These are phyloP conservation scores for Thalassaphorura encarpata DNA, from an alignment of 1,140 invertebrate species.

Conservation along the genomic window DNA sequence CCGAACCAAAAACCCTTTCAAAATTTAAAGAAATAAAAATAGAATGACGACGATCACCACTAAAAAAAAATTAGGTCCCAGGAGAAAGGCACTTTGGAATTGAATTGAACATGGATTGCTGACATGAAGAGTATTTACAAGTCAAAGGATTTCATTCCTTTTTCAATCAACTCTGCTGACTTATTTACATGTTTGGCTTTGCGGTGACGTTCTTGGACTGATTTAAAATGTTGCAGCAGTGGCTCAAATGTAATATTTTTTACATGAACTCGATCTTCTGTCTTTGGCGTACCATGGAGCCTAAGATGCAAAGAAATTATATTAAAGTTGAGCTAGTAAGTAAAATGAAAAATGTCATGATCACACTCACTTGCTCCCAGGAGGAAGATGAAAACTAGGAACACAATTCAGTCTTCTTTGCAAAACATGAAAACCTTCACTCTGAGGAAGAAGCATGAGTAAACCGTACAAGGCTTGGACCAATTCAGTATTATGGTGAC, in stretches of 20 bases:
- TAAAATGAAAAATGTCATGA: no score
- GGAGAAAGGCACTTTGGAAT: neutral
- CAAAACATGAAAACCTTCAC: slow-evolving; percentile 84
- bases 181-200: slow-evolving; percentile 45
- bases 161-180: slow-evolving; percentile 35
- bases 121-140: neutral
- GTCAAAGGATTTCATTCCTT: slow-evolving; percentile 32
- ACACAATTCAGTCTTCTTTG: slow-evolving; percentile 79
- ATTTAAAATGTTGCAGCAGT: slow-evolving; percentile 52
- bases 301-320: slow-evolving; percentile 12
- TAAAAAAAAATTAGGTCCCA: no score
- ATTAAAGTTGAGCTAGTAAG: slow-evolving; percentile 1
- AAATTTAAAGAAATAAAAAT: no score
- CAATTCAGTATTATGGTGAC: slow-evolving; percentile 63
- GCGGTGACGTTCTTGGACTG: slow-evolving; percentile 53
- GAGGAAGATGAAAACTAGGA: slow-evolving; percentile 49
- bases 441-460: slow-evolving; percentile 95
- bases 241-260: slow-evolving; percentile 50
- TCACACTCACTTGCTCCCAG: slow-evolving; percentile 37
- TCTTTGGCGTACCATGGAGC: slow-evolving; percentile 30
- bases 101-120: neutral
- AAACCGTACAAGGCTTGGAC: slow-evolving; percentile 87
- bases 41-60: no score
- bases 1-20: no score
- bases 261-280: slow-evolving; percentile 31